Percentiles rank a stretch among this genome's conserved stretches.
Evolutionary conservation across 2,888 invertebrate species (phyloP).

Genomic region (Metallyticus violacea): DNA sequence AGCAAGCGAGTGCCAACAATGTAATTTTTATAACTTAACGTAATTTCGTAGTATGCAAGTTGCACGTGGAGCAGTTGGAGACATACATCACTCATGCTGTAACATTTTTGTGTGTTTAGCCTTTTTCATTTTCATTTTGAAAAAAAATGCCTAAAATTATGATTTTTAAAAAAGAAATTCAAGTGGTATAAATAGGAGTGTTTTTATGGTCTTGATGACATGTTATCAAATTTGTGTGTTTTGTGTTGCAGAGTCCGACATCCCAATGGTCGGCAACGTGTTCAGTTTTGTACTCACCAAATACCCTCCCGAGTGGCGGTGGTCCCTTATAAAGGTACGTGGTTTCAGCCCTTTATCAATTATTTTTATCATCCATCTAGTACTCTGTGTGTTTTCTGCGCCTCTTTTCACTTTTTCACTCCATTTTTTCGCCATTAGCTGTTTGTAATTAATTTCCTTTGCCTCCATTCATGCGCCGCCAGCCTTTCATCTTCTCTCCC

Average conservation of each 20-base stretch:
- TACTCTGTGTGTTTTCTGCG: no score
- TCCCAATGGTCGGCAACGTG: conserved; percentile 51
- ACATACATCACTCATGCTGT: no score
- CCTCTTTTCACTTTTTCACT: not conserved
- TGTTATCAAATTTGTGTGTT: not conserved
- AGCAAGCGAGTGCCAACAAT: no score
- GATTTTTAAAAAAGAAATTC: no score
- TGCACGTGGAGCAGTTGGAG: no score
- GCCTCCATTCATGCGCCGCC: not conserved
- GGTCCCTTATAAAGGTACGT: conserved; percentile 43
- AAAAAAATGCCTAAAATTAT: no score
- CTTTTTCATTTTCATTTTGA: no score
- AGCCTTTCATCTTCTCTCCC: not conserved
- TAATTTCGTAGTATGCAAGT: no score
- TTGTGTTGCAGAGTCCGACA: conserved; percentile 45
- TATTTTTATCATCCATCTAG: not conserved
- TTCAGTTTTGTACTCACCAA: conserved; percentile 51
- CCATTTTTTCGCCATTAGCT: not conserved
- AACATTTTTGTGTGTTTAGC: no score
- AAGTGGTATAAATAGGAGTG: no score
- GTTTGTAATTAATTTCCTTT: not conserved
- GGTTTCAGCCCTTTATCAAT: not conserved
- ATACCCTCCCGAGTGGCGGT: conserved; percentile 48
- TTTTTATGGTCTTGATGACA: no score
- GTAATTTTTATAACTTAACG: no score